These are phyloP conservation scores for Dysdera silvatica DNA, from an alignment of 1,140 invertebrate species.

Conservation along the genomic window DNA sequence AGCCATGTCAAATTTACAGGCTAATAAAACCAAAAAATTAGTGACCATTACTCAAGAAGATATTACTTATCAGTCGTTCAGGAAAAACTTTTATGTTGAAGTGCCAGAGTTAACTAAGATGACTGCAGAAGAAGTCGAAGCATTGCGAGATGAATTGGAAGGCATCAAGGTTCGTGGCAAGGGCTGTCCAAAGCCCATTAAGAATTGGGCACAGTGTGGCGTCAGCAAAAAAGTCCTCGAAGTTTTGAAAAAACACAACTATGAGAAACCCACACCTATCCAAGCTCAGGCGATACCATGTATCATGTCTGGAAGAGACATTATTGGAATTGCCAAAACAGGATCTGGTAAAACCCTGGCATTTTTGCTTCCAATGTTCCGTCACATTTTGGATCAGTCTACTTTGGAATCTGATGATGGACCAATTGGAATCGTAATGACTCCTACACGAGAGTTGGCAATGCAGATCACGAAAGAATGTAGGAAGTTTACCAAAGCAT, in stretches of 20 bases:
- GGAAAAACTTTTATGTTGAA: conserved; percentile 96
- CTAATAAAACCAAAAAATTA: conserved; percentile 68
- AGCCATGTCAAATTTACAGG: conserved; percentile 76
- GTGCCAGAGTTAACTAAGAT: conserved; percentile 81
- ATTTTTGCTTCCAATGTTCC: conserved; percentile 96
- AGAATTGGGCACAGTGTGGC: conserved; percentile 96
- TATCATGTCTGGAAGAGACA: conserved; percentile 92
- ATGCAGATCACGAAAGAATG: conserved; percentile 99
- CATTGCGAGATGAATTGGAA: conserved; percentile 50
- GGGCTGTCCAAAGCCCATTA: conserved; percentile 89
- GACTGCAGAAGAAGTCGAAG: conserved; percentile 62
- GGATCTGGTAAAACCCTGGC: conserved; percentile 95
- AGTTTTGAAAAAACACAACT: conserved; percentile 80
- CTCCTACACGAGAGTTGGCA: conserved; percentile 93
- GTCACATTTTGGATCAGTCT: conserved; percentile 93
- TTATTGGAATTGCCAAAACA: conserved; percentile 99
- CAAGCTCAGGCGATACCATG: conserved; percentile 97
- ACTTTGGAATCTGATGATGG: conserved; percentile 90
- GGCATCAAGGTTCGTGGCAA: conserved; percentile 59
- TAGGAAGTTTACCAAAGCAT: conserved; percentile 85
- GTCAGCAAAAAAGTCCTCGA: conserved; percentile 94
- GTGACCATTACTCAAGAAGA: conserved; percentile 61
- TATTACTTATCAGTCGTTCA: conserved; percentile 71
- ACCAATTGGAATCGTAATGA: conserved; percentile 93
- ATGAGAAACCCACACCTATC: conserved; percentile 97